Base-by-base conservation (phyloP, 2,888 invertebrate species). In the Hydroisotoma schaefferi region DNA sequence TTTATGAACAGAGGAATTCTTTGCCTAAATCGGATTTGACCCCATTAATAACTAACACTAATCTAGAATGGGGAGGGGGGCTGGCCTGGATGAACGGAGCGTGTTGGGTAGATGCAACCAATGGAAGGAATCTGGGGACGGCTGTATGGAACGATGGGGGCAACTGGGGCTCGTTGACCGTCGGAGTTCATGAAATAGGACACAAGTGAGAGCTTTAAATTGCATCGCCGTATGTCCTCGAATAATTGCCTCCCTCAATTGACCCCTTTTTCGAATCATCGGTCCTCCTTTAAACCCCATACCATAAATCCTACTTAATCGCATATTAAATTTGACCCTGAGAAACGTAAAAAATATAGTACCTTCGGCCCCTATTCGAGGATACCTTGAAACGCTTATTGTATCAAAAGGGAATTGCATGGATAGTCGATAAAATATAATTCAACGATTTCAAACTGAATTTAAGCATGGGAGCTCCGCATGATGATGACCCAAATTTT, bases 21-120 rank as follows among this genome's bases (percentile, higher is more conserved):
- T 2, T 63, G 2, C 64, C 64, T 18, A 56, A 52, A 52, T 58
- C 54, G 23, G 68, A 68, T 25, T 48, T 68, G 55, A 63, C 65
- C 0, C 44, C 61, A 46, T 37, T 59, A 15, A 49, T 65, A 1
- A 63, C 68, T 1, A 58, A 57, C 40, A 56, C 65, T 1, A 3
- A n/a, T 1, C 29, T 61, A n/a, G 68, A 68, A 55, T 65, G 65
- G 68, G 57, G 57, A 15, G 65, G 68, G n/a, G 68, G 68, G 4
- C 38, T 68, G 26, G 68, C 68, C 1, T 65, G 55, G 18, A 28
- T 58, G n/a, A 20, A 43, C 1, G 61, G 37, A 2, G 59, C 65
- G 3, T 68, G 68, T 55, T 6, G 47, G 23, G 47, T 58, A 1
- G 52, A 59, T n/a, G 4, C 3, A 3, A 3, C 44, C 3, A 20